Conservation (phyloP, 2,888 invertebrate genomes). For the Stictocephala bisonia region DNA sequence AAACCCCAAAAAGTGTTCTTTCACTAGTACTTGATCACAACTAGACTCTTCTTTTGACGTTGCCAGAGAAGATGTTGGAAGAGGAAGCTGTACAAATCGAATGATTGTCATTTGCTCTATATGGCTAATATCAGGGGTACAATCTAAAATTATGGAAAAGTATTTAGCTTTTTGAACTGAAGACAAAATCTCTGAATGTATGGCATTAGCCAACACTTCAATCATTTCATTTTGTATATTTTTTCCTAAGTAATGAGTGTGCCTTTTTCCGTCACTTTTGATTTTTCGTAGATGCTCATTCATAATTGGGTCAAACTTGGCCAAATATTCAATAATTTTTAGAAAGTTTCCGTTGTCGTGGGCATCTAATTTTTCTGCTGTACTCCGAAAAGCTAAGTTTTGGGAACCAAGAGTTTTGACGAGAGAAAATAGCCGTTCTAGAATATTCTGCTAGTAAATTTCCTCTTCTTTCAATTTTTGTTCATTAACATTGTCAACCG, state of each 20-base stretch:
- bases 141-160: conserved; percentile 17
- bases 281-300: conserved; percentile 27
- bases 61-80: too few relatives aligned
- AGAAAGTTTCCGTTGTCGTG: conserved; percentile 20
- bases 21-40: too few relatives aligned
- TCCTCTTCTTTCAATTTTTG: too few relatives aligned
- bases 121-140: conserved; percentile 24
- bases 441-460: too few relatives aligned
- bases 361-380: neutral
- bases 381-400: neutral
- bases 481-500: too few relatives aligned
- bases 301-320: conserved; percentile 20
- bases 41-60: neutral
- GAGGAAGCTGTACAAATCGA: conserved; percentile 12
- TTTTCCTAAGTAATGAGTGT: conserved; percentile 32
- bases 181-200: neutral
- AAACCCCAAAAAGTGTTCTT: conserved; percentile 35
- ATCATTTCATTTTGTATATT: conserved; percentile 32
- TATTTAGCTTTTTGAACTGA: conserved; percentile 8
- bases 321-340: conserved; percentile 22
- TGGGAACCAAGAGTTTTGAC: too few relatives aligned
- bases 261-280: neutral
- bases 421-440: too few relatives aligned
- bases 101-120: conserved; percentile 33
- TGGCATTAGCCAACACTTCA: neutral